These are phyloP conservation scores for Entelurus aequoreus DNA, from an alignment of 2,113 vertebrate genomes.

Conservation along the genomic window DNA sequence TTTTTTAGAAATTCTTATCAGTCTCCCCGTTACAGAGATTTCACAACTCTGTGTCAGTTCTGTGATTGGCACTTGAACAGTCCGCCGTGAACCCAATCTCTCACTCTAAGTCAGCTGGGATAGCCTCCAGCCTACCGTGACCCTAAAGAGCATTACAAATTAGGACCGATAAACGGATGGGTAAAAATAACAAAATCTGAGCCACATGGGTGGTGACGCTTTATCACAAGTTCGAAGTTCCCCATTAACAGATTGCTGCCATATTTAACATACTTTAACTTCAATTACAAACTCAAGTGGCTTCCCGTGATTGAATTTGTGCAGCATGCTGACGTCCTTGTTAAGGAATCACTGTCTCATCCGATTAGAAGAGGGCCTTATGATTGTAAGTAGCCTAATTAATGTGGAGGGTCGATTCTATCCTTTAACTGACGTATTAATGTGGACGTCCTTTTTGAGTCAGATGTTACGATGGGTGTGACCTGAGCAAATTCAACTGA, in stretches of 20 bases:
- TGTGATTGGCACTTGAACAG: no score
- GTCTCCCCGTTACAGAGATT: no score
- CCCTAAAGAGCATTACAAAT: no score
- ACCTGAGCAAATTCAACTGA: constrained; percentile 47
- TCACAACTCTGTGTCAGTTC: no score
- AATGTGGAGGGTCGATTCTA: constrained; percentile 26
- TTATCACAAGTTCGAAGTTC: constrained; percentile 12
- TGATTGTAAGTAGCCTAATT: constrained; percentile 54
- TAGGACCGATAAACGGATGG: background rate
- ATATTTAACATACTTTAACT: constrained; percentile 68
- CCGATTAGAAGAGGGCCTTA: constrained; percentile 56
- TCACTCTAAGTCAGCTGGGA: background rate
- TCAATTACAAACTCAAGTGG: constrained; percentile 69
- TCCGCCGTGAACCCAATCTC: no score
- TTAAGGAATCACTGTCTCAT: constrained; percentile 70
- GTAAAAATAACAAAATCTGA: background rate
- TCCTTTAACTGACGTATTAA: constrained; percentile 57
- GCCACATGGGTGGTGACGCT: background rate
- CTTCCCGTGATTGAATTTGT: constrained; percentile 63
- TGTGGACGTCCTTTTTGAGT: constrained; percentile 52
- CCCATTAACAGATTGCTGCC: constrained; percentile 45
- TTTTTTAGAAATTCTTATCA: no score
- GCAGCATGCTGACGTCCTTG: constrained; percentile 47
- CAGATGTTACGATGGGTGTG: constrained; percentile 21
- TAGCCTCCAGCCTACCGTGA: no score